phyloP scores from a whole-genome alignment of 2,888 invertebrate genomes.

The Salticus scenicus region DNA sequence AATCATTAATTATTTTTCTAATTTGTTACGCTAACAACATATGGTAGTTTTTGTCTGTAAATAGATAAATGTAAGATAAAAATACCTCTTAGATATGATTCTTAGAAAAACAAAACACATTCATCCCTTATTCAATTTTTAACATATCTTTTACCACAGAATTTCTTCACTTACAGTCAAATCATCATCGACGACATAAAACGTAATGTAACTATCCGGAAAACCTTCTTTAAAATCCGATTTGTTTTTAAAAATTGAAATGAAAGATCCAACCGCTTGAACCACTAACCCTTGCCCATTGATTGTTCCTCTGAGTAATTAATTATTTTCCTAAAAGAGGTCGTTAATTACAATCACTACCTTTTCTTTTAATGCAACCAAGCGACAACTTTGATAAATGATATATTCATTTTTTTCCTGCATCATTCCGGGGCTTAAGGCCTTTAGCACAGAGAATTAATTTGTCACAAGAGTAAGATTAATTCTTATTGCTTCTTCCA shows the following conservation, averaged over 20 bases:
- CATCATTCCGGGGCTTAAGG: neutral
- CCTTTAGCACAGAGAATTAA: conserved; percentile 11
- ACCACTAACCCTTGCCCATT: conserved; percentile 15
- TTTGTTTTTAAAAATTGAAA: neutral
- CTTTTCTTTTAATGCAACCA: conserved; percentile 11
- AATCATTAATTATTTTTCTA: too few species aligned
- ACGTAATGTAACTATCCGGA: too few species aligned
- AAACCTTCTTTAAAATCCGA: conserved; percentile 8
- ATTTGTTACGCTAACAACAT: too few species aligned
- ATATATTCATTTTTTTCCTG: conserved; percentile 9
- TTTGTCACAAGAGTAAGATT: conserved; percentile 9
- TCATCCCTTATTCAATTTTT: too few species aligned
- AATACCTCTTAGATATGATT: too few species aligned
- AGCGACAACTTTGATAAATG: conserved; percentile 17
- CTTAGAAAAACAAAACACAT: too few species aligned
- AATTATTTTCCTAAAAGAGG: conserved; percentile 10
- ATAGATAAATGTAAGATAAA: too few species aligned
- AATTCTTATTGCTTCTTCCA: conserved; percentile 6
- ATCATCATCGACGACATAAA: too few species aligned
- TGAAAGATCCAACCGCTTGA: conserved; percentile 12
- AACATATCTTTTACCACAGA: too few species aligned
- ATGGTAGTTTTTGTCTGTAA: too few species aligned
- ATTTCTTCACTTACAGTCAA: too few species aligned
- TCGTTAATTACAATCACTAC: conserved; percentile 17
- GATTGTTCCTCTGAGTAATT: neutral